Evolutionary conservation across 2,888 invertebrate species (phyloP), one percentile per base, ranked within the genome.

Genomic region (Lepetodrilus schrolli): DNA sequence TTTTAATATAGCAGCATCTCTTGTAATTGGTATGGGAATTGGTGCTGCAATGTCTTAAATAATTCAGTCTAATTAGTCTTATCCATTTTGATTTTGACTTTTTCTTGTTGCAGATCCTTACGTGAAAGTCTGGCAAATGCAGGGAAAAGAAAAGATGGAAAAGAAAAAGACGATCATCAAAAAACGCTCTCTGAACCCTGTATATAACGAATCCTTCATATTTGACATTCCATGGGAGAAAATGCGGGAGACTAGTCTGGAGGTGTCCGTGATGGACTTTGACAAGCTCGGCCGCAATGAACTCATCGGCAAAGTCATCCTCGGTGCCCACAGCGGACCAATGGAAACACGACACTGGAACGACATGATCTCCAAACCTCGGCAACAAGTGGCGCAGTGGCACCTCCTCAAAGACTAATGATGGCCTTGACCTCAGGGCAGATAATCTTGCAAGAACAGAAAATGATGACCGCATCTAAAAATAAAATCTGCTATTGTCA

Each of bases 161-260:
- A 98, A 98, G 89, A 97, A 97, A 93, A 98, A 97, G 71, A 96
- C 96, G 78, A 95, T 96, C 89, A 89, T 90, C 71, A 89, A 89
- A 79, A 90, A 90, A 82, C 84, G 89, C 92, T 97, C 96, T 70
- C 92, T 98, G 84, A 97, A 98, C 92, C 98, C 98, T 0, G 95
- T 97, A 76, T 98, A 97, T 93, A 97, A 98, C 92, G 97, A 97
- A 92, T 95, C 96, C 10, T 98, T 98, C 92, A 95, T 95, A 69
- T 98, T 97, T 93, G 96, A 96, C 91, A 97, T 98, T 70, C 97
- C 97, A 17, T 97, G 97, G 96, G 97, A 98, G 92, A 96, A 96
- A 92, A 97, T 98, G 83, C 92, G 97, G 74, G 97, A 98, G 90
- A 97, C 97, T 88, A 96, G 96, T 66, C 93, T 98, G 80, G 96